Base-by-base conservation (phyloP, 2,888 invertebrate species). In the Hecatera dysodea region DNA sequence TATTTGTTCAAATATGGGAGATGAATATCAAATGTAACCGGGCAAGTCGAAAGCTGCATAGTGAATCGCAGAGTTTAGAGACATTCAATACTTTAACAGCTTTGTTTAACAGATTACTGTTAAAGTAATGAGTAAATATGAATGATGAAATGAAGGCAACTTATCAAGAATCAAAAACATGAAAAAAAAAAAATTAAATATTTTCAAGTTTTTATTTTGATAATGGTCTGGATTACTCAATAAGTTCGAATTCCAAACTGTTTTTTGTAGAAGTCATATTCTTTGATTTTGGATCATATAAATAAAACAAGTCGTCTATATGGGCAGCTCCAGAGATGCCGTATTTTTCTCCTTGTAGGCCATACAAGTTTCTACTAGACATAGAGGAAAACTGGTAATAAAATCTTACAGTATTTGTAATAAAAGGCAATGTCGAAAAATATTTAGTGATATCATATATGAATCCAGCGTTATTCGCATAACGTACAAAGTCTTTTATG, bases 341-440 rank as follows among this genome's bases (percentile, higher is more conserved):
- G 6, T 71, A 39, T 24, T 71, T 53, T 59, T 24, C 36, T 2
- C 60, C 71, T 60, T 46, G 60, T 1, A 6, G 11, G 15, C 71
- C 71, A 46, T 24, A 71, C 15, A 29, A n/a, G 39, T 71, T 70
- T 9, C 70, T 60, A 11, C 27, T 71, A 22, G 70, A 71, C 7
- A n/a, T 46, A 11, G 36, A n/a, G 11, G 70, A 71, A 53, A 71
- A 70, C 29, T 53, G 24, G 36, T 70, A 70, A 27, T 5, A 36
- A 60, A 39, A 60, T 46, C 36, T 70, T 22, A 19, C 44, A 60
- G 53, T 60, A 46, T 59, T 11, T 19, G 0, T 1, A 5, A 15
- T 15, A 15, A n/a, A 11, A 33, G 69, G 56, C 29, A 69, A 50
- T 57, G 24, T 33, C 6, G 7, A 8, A 59, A 53, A 71, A 60